Percentiles rank a stretch among this genome's conserved stretches.
Conservation (phyloP, 2,113 vertebrate genomes). For the Himantopus leucocephalus region DNA sequence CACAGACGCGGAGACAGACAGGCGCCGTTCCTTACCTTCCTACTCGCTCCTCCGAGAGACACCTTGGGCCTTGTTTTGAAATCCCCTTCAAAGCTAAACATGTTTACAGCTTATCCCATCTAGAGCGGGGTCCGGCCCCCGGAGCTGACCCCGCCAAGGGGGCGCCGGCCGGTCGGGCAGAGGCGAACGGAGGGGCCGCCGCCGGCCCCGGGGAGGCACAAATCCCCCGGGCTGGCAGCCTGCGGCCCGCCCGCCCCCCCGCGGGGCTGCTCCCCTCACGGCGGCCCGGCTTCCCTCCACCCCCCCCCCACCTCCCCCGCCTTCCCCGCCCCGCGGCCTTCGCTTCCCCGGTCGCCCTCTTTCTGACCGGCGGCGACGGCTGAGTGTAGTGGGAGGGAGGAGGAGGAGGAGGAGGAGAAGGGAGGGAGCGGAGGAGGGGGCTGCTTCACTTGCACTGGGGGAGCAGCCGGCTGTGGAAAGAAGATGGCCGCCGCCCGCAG, state of each 20-base stretch:
- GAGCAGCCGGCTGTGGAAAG: too few relatives aligned
- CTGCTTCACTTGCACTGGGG: too few relatives aligned
- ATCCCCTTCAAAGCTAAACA: slow-evolving; percentile 99
- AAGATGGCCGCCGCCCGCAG: too few relatives aligned
- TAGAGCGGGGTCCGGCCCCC: slow-evolving; percentile 53
- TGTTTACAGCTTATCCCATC: slow-evolving; percentile 88
- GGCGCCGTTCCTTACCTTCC: slow-evolving; percentile 81
- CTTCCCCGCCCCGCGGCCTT: too few relatives aligned
- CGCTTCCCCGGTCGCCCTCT: too few relatives aligned
- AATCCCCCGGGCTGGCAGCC: not conserved
- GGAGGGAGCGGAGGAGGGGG: too few relatives aligned
- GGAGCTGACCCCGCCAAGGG: not conserved
- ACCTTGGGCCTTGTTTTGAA: slow-evolving; percentile 98
- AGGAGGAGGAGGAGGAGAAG: too few relatives aligned
- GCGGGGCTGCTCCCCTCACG: not conserved
- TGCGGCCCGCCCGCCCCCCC: not conserved
- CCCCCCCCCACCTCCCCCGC: too few relatives aligned
- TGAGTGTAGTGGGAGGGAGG: too few relatives aligned
- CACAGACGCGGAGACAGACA: not conserved
- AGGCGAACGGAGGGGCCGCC: not conserved
- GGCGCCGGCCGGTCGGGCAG: not conserved
- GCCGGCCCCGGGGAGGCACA: not conserved
- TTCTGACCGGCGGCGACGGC: too few relatives aligned
- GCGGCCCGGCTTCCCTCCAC: not conserved
- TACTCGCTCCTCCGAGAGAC: slow-evolving; percentile 94